phyloP scores from a whole-genome alignment of 2,113 vertebrate genomes.

The Oriolus oriolus region DNA sequence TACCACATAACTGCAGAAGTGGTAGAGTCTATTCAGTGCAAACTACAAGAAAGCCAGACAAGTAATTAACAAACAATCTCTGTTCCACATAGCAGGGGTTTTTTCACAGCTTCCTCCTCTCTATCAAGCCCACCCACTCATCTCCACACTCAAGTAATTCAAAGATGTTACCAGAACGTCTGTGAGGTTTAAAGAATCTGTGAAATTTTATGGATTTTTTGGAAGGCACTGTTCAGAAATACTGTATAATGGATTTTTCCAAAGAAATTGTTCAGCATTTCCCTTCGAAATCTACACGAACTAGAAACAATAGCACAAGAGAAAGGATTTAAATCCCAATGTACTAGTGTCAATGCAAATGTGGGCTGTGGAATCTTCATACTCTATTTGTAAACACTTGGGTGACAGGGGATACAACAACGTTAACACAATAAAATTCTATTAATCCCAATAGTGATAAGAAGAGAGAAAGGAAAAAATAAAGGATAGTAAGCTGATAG shows the following conservation, averaged over 20 bases:
- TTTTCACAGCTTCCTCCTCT: conserved; percentile 5
- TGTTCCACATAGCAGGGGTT: background rate
- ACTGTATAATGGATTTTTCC: background rate
- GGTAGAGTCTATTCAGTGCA: background rate
- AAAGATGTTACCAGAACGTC: conserved; percentile 6
- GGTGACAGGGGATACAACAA: background rate
- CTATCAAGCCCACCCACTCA: background rate
- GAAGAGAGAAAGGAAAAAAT: background rate
- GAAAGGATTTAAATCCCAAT: background rate
- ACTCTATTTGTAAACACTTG: background rate
- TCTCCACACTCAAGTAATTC: background rate
- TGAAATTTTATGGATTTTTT: background rate
- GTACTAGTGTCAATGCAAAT: background rate
- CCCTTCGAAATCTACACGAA: background rate
- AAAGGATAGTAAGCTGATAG: background rate
- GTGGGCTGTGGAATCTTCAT: background rate
- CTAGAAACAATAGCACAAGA: background rate
- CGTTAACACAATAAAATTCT: background rate
- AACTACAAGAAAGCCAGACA: background rate
- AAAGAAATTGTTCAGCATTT: background rate
- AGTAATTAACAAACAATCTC: background rate
- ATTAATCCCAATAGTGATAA: background rate
- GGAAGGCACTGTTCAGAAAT: background rate
- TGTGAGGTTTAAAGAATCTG: background rate
- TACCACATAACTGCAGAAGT: background rate